Evolutionary conservation across 2,888 invertebrate species (phyloP).

Genomic region (Scaptomyza caliginosa): DNA sequence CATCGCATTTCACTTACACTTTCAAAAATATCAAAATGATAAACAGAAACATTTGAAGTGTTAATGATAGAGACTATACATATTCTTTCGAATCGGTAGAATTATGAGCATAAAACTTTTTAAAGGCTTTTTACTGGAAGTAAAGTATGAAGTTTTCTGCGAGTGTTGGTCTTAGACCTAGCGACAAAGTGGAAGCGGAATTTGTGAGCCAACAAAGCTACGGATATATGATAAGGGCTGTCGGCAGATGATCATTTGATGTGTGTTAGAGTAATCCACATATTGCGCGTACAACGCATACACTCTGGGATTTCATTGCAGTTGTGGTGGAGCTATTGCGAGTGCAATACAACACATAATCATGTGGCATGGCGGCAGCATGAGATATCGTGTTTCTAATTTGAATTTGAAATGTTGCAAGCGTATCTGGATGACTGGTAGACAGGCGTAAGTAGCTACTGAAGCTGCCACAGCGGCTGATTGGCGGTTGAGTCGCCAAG

Average conservation of each 20-base stretch:
- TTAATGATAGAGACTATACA: too few species aligned
- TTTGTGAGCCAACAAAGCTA: not conserved
- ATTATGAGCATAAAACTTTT: not conserved
- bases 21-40: too few species aligned
- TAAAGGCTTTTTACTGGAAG: too few species aligned
- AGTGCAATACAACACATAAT: constrained; percentile 31
- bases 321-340: constrained; percentile 10
- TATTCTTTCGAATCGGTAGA: too few species aligned
- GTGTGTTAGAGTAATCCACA: constrained; percentile 13
- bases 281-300: constrained; percentile 24
- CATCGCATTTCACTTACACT: constrained; percentile 9
- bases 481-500: constrained; percentile 20
- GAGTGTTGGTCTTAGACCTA: not conserved
- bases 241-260: constrained; percentile 17
- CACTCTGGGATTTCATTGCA: constrained; percentile 26
- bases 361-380: constrained; percentile 2
- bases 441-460: constrained; percentile 48
- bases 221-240: constrained; percentile 25
- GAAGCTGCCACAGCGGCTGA: constrained; percentile 25
- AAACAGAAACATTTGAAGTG: too few species aligned
- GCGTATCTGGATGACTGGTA: constrained; percentile 31
- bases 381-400: constrained; percentile 53
- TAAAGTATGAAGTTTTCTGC: constrained; percentile 1
- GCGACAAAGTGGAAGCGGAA: constrained; percentile 46
- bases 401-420: constrained; percentile 50